Conservation (phyloP, 30 jellyfish, hydroid and myxozoan species). For the Aurelia sp. region DNA sequence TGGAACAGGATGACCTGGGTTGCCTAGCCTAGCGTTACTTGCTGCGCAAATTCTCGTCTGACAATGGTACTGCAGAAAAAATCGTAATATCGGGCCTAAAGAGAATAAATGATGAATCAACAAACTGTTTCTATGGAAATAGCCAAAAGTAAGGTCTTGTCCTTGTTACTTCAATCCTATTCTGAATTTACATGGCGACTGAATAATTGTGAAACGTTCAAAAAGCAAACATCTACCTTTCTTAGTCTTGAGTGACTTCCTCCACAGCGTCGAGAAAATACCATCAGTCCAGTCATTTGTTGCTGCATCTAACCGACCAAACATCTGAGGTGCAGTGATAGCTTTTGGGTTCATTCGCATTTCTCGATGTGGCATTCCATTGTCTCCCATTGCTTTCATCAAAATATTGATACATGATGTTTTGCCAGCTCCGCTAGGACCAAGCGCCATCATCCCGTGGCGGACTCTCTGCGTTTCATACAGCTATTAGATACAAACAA, state of each 20-base stretch:
- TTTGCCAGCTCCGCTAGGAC: conserved; percentile 99
- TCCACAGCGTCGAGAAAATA: conserved; percentile 93
- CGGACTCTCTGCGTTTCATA: conserved; percentile 97
- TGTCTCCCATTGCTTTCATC: conserved; percentile 98
- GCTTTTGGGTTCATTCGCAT: conserved; percentile 98
- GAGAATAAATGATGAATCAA: too few species aligned
- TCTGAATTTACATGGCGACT: too few species aligned
- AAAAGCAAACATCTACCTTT: conserved; percentile 47
- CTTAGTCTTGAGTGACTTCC: conserved; percentile 91
- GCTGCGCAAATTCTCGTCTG: too few species aligned
- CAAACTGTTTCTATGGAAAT: too few species aligned
- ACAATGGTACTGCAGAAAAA: too few species aligned
- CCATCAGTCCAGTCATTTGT: conserved; percentile 99
- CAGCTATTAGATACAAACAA: conserved; percentile 49
- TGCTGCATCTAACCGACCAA: conserved; percentile 96
- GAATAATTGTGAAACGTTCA: too few species aligned
- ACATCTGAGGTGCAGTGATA: conserved; percentile 98
- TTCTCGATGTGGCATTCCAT: conserved; percentile 97
- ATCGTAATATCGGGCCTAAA: too few species aligned
- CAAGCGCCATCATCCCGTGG: conserved; percentile 97
- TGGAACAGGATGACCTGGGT: too few species aligned
- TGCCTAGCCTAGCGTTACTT: too few species aligned
- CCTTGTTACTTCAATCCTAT: too few species aligned
- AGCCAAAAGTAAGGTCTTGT: too few species aligned
- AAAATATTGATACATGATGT: conserved; percentile 85